A percentile compares a stretch with the other conserved stretches of the same genome.
These are phyloP conservation scores for Uromys caudimaculatus DNA, from an alignment of 2,797 vertebrate species.

Conservation along the genomic window DNA sequence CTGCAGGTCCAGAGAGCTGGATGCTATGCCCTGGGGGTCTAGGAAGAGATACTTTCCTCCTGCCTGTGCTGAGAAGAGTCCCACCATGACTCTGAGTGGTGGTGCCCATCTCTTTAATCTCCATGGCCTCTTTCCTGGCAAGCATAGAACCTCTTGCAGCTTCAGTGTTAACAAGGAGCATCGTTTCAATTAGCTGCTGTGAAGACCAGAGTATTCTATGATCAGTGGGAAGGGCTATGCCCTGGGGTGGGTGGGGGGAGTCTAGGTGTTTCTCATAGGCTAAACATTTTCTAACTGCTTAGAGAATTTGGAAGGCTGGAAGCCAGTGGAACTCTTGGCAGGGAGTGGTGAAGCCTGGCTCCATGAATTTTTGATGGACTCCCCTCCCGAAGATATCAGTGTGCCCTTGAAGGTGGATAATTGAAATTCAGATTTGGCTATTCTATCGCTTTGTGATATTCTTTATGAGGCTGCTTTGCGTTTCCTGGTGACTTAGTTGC, in stretches of 20 bases:
- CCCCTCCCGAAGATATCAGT: background rate
- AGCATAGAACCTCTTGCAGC: background rate
- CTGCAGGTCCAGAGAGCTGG: background rate
- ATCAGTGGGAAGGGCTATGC: background rate
- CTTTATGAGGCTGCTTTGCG: conserved; percentile 63
- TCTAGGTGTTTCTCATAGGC: background rate
- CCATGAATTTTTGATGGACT: conserved; percentile 74
- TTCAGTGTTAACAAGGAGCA: background rate
- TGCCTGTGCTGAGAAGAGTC: background rate
- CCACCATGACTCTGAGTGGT: background rate
- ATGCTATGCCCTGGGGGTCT: background rate
- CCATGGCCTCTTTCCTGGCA: background rate
- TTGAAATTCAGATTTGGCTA: conserved; percentile 79
- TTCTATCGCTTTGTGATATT: conserved; percentile 68
- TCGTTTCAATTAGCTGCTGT: background rate
- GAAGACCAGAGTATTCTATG: background rate
- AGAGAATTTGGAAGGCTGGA: background rate
- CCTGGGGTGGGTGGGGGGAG: too few species aligned
- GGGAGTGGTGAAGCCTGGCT: conserved; percentile 32
- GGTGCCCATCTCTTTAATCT: background rate
- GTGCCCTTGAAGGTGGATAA: conserved; percentile 74
- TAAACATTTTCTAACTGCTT: background rate
- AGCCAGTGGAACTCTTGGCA: background rate
- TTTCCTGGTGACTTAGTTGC: conserved; percentile 54
- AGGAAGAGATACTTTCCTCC: background rate